Evolutionary conservation across 2,113 vertebrate species (phyloP).

Genomic region (Seriola quinqueradiata): DNA sequence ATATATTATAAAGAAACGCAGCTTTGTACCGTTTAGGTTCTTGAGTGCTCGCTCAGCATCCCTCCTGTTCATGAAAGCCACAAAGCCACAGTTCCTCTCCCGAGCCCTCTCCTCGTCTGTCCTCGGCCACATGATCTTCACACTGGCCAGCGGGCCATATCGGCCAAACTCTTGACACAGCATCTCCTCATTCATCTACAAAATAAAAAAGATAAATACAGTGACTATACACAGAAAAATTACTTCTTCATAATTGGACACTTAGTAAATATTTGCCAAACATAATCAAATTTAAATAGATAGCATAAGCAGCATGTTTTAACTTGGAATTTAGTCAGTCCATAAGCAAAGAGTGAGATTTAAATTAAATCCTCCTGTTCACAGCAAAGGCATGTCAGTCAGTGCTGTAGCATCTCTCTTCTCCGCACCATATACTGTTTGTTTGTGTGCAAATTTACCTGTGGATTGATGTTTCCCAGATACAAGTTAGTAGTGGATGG

Average conservation of each 20-base stretch:
- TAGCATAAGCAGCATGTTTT: background rate
- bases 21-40: constrained; percentile 92
- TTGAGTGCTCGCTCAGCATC: constrained; percentile 98
- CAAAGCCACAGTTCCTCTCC: constrained; percentile 99
- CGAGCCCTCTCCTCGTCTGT: constrained; percentile 98
- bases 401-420: background rate
- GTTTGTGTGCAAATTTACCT: constrained; percentile 81
- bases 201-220: background rate
- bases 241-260: background rate
- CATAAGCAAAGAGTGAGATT: background rate
- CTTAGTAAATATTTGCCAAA: background rate
- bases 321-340: background rate
- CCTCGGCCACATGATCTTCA: constrained; percentile 99
- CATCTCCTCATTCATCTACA: constrained; percentile 99
- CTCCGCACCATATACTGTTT: background rate
- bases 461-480: constrained; percentile 98
- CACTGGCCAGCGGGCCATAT: constrained; percentile 96
- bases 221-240: background rate
- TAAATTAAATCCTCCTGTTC: background rate
- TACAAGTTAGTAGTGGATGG: constrained; percentile 99
- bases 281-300: background rate
- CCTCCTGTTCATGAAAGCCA: constrained; percentile 99
- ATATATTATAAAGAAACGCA: background rate
- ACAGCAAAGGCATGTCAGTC: background rate
- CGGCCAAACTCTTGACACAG: constrained; percentile 98